phyloP scores from a whole-genome alignment of 2,113 vertebrate genomes.

The Chamaetylas fuelleborni region DNA sequence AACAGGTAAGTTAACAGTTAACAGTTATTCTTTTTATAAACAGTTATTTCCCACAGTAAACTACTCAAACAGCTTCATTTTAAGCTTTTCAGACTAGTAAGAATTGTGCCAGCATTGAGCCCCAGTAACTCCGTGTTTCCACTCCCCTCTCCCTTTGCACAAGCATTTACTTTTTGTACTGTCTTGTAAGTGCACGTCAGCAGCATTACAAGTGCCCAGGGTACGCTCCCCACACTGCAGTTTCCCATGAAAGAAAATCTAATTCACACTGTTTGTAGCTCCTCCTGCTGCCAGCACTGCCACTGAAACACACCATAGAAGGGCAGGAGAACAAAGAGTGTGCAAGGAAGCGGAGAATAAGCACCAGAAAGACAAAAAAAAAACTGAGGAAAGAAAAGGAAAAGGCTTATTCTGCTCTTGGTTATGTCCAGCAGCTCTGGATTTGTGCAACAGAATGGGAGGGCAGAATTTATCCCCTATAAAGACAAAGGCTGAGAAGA shows the following conservation, averaged over 20 bases:
- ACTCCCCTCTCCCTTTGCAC: not conserved
- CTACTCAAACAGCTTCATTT: not conserved
- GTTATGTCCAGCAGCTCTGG: not conserved
- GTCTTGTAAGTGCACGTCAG: not conserved
- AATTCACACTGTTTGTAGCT: not conserved
- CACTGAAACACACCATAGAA: constrained; percentile 9
- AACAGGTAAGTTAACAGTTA: too few species aligned
- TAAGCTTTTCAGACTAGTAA: not conserved
- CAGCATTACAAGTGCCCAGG: not conserved
- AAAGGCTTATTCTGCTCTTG: not conserved
- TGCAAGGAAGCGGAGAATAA: not conserved
- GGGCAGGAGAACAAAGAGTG: constrained; percentile 23
- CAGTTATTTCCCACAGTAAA: too few species aligned
- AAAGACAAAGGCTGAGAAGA: not conserved
- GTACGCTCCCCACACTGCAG: not conserved
- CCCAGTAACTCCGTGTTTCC: not conserved
- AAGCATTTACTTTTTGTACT: not conserved
- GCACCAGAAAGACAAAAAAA: not conserved
- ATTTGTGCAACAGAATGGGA: not conserved
- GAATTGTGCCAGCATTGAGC: fast-evolving
- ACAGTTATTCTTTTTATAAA: too few species aligned
- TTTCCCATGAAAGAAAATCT: constrained; percentile 19
- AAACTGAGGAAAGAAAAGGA: not conserved
- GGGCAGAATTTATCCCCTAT: not conserved
- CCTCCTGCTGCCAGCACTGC: not conserved